Evolutionary conservation across 2,113 vertebrate genomes (phyloP), one percentile per base, ranked within the genome.

Genomic region (Cryptotis parvus): DNA sequence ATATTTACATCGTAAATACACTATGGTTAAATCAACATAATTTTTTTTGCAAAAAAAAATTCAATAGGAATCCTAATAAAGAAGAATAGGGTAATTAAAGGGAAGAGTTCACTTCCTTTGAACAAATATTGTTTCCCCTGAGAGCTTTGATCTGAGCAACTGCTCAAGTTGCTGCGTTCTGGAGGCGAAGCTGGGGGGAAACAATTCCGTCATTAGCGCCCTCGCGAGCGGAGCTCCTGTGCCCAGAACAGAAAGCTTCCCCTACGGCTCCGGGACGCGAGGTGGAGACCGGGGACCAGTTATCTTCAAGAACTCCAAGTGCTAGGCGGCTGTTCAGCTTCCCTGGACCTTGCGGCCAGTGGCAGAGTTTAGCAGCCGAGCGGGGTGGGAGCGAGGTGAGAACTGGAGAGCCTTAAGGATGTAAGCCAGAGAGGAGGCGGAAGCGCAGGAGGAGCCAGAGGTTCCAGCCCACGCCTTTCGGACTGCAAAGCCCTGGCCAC

Each of bases 1-100:
- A 98, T 97, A 98, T 98, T 98, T 98, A 98, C 98, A 98, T 98
- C 77, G 92, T 97, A 98, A 98, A 98, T 97, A 97, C 95, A 93
- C 94, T 96, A 97, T 95, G 73, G 97, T 95, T 97, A 97, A 98
- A 98, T 97, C 97, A 97, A 98, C 97, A 97, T 92, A 81, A 61
- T 94, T 85, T 94, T 85, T 94, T 89, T 87, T 69, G 33, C 91
- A 90, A 95, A 94, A 89, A 81, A 88, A 81, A 87, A 61, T 94
- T 96, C 96, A 95, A 79, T 95, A 91, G 85, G 96, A 97, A 97
- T 97, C 74, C 97, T 97, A 97, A 97, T 97, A 98, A 97, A 97
- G 96, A 97, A 97, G 97, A 97, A 97, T 96, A 94, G 96, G 83
- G 97, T 97, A 96, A 98, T 98, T 97, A 98, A 98, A 98, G 92